Base-by-base conservation (phyloP, 2,113 vertebrate species). In the Donacobius atricapilla region DNA sequence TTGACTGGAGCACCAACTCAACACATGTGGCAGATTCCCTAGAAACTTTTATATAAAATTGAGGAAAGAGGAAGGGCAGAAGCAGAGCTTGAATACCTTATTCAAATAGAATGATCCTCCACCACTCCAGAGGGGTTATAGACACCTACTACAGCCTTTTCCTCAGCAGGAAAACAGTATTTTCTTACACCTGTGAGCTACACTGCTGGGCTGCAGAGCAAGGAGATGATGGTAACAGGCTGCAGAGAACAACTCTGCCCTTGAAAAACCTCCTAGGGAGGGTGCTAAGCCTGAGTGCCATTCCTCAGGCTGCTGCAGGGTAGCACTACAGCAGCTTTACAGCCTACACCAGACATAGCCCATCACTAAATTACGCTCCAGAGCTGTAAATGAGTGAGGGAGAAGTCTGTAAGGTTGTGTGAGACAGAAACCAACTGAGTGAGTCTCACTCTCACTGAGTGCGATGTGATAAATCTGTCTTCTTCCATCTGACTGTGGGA, bases 401-500 rank as follows among this genome's bases (percentile, higher is more conserved):
- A 93, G 58, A 90, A 86, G 57, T 6, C 63, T 57, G 50, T 12
- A 37, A 48, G 75, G 88, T 45, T 92, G 95, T 82, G 94, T 39
- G 92, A 97, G 96, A 96, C 94, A 4, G 85, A 92, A 96, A 93
- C 94, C 95, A 80, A 83, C 82, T 40, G 92, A 96, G 90, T 61
- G 73, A 96, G 85, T 93, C 95, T 95, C 82, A 79, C 90, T 85
- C 87, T 94, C 87, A 71, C 69, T 28, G 45, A 93, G 92, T 45
- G 85, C 86, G 75, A 96, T 88, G 83, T n/a, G 96, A 92, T 80
- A 92, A 94, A 95, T 95, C 90, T 93, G 92, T 72, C 92, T 93
- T 83, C 79, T 93, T 63, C n/a, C 57, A 85, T 96, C 87, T 82
- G 73, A 89, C 70, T 61, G 81, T 57, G 53, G 70, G 77, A 97